Percentiles rank a stretch among this genome's conserved stretches.
These are phyloP conservation scores for Abrostola tripartita DNA, from an alignment of 2,888 invertebrate species.

Conservation along the genomic window DNA sequence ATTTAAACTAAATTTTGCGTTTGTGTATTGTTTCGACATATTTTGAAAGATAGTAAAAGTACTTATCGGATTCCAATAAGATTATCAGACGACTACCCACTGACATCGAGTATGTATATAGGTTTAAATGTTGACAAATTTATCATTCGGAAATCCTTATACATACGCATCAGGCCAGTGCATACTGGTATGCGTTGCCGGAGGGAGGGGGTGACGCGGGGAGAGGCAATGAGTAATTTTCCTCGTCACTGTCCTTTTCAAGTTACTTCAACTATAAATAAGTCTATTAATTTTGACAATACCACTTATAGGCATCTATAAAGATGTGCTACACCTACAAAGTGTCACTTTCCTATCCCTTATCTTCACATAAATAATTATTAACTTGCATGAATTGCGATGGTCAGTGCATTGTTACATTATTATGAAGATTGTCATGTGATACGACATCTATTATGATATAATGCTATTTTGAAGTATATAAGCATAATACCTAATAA, in stretches of 20 bases:
- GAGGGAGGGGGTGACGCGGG: slow-evolving; percentile 40
- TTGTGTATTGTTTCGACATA: slow-evolving; percentile 9
- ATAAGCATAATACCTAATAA: not conserved
- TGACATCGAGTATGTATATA: slow-evolving; percentile 5
- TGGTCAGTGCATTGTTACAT: slow-evolving; percentile 43
- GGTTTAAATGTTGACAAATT: slow-evolving; percentile 33
- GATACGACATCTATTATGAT: slow-evolving; percentile 26
- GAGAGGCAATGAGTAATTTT: slow-evolving; percentile 59
- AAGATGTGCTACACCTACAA: slow-evolving; percentile 6
- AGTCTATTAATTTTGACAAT: slow-evolving; percentile 35
- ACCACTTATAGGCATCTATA: slow-evolving; percentile 13
- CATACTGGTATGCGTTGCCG: slow-evolving; percentile 40
- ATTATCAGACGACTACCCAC: slow-evolving; percentile 16
- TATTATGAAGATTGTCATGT: slow-evolving; percentile 14
- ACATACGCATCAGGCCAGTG: slow-evolving; percentile 46
- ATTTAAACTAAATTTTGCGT: slow-evolving; percentile 6
- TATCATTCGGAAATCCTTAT: slow-evolving; percentile 52
- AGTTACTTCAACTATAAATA: slow-evolving; percentile 28
- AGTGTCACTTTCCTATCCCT: slow-evolving; percentile 18
- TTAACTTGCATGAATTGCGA: slow-evolving; percentile 41
- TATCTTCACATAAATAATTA: slow-evolving; percentile 36
- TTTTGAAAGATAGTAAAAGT: slow-evolving; percentile 15
- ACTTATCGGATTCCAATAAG: slow-evolving; percentile 33
- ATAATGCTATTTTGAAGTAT: slow-evolving; percentile 8
- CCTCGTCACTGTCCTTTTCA: slow-evolving; percentile 63